Conservation (phyloP, 1,140 invertebrate species). For the Zaprionus ghesquierei region DNA sequence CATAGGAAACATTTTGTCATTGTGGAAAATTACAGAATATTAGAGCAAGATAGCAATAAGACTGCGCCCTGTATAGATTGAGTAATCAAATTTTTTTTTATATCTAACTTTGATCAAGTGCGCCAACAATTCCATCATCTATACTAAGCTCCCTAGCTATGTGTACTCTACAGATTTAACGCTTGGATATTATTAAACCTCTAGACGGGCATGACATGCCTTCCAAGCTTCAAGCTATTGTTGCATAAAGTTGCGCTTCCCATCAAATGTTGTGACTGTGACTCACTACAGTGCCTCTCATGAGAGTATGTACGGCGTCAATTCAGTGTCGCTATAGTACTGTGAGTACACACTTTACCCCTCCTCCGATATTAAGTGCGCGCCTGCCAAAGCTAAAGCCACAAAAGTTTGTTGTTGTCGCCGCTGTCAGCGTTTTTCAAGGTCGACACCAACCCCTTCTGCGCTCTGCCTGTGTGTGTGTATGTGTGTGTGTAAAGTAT, state of each 20-base stretch:
- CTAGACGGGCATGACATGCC: no score
- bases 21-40: no score
- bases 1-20: no score
- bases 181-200: neutral
- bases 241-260: neutral
- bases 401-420: constrained; percentile 25
- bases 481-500: neutral
- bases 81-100: neutral
- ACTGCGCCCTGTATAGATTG: neutral
- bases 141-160: neutral
- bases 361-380: constrained; percentile 15
- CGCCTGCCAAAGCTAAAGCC: neutral
- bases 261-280: constrained; percentile 8
- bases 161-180: neutral
- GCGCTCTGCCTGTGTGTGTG: no score
- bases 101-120: neutral
- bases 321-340: neutral
- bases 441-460: constrained; percentile 35
- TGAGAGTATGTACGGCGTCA: neutral
- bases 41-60: no score
- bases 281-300: neutral
- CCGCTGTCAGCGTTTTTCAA: constrained; percentile 33
- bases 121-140: neutral
- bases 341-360: neutral
- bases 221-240: neutral